Conservation (phyloP, 2,113 vertebrate species). For the Marcusenius ussheri region DNA sequence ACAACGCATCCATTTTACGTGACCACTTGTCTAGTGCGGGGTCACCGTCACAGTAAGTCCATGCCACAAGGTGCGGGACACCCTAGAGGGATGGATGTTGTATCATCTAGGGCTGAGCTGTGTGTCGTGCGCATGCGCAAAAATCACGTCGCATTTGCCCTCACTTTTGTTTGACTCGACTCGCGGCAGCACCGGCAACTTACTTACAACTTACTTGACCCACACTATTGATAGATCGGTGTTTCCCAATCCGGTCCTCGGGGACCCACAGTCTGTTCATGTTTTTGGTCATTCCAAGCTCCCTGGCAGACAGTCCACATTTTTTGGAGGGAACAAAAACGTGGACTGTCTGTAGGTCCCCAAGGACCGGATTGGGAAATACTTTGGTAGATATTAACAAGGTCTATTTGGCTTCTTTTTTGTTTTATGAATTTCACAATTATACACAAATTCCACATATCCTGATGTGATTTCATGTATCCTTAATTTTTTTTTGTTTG, state of each 20-base stretch:
- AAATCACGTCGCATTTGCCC: background rate
- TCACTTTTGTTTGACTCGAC: background rate
- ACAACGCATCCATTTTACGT: background rate
- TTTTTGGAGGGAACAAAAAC: too few relatives aligned
- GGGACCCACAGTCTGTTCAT: background rate
- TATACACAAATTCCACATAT: background rate
- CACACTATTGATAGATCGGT: background rate
- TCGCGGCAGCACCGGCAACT: background rate
- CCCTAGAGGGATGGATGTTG: background rate
- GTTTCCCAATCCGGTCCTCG: background rate
- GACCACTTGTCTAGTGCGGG: background rate
- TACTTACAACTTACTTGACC: background rate
- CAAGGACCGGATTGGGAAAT: background rate
- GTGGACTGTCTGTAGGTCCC: too few relatives aligned
- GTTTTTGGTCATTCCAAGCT: background rate
- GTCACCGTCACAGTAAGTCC: background rate
- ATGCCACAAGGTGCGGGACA: background rate
- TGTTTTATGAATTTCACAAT: background rate
- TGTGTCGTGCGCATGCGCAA: background rate
- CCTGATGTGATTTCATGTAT: background rate
- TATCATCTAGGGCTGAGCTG: background rate
- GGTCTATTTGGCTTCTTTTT: background rate
- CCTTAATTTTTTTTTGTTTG: background rate
- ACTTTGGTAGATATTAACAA: background rate
- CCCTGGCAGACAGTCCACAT: too few relatives aligned